Evolutionary conservation across 2,113 vertebrate genomes (phyloP).

Genomic region (Sinocyclocheilus maitianheensis): DNA sequence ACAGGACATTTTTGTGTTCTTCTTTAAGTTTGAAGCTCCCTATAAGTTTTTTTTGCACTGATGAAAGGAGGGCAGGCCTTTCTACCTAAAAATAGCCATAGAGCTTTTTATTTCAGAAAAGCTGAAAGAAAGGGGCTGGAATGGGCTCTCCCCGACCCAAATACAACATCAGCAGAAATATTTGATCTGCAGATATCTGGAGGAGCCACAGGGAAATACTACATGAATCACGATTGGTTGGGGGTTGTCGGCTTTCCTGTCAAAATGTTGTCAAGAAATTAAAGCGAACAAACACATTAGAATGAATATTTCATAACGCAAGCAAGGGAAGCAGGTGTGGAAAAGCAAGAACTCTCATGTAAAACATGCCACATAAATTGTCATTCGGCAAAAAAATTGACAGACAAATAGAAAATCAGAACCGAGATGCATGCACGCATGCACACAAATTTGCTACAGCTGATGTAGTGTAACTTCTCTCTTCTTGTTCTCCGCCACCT

Average conservation of each 20-base stretch:
- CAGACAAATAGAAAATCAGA: conserved; percentile 44
- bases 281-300: conserved; percentile 48
- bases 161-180: conserved; percentile 57
- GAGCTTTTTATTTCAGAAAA: neutral
- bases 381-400: conserved; percentile 65
- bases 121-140: neutral
- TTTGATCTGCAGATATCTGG: conserved; percentile 47
- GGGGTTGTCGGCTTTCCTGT: conserved; percentile 63
- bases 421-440: neutral
- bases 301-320: conserved; percentile 70
- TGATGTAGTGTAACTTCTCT: conserved; percentile 51
- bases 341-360: conserved; percentile 55
- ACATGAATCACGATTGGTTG: conserved; percentile 24
- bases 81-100: conserved; percentile 62
- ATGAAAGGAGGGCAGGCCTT: conserved; percentile 65
- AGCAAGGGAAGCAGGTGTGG: conserved; percentile 50
- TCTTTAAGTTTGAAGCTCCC: too few relatives aligned
- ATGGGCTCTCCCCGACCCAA: conserved; percentile 66
- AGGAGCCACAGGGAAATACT: conserved; percentile 63
- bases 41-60: neutral
- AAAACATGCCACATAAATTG: conserved; percentile 57
- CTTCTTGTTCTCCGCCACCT: conserved; percentile 23
- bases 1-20: too few relatives aligned
- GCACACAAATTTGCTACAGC: conserved; percentile 52
- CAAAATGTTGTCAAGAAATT: conserved; percentile 68